Percentiles rank a stretch among this genome's conserved stretches.
These are phyloP conservation scores for Eulemur macaco DNA, from an alignment of 2,113 vertebrate genomes.

Conservation along the genomic window DNA sequence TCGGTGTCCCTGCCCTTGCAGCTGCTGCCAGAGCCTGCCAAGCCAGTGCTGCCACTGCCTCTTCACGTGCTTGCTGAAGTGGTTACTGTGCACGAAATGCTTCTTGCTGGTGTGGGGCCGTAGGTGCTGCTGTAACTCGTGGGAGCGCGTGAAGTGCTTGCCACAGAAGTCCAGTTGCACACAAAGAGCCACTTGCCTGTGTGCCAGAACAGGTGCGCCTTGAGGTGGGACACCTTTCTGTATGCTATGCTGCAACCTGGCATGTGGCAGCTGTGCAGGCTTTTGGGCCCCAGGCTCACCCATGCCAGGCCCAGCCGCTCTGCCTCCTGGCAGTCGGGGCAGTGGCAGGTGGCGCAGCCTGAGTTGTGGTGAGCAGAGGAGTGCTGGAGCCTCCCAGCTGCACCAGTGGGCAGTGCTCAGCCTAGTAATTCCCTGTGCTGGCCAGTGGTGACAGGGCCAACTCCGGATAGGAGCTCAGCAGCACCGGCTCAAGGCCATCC, in stretches of 20 bases:
- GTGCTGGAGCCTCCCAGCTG: slow-evolving; percentile 90
- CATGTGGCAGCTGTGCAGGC: slow-evolving; percentile 96
- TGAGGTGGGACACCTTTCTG: slow-evolving; percentile 95
- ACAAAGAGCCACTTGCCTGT: slow-evolving; percentile 96
- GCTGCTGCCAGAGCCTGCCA: slow-evolving; percentile 86
- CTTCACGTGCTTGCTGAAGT: slow-evolving; percentile 96
- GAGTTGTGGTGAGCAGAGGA: slow-evolving; percentile 90
- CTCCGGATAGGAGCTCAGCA: slow-evolving; percentile 94
- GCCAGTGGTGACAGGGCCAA: slow-evolving; percentile 93
- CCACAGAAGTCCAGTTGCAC: slow-evolving; percentile 97
- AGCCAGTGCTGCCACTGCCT: slow-evolving; percentile 90
- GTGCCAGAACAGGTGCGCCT: slow-evolving; percentile 95
- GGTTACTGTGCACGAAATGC: slow-evolving; percentile 96
- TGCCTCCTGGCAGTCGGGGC: slow-evolving; percentile 96
- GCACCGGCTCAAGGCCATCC: slow-evolving; percentile 97
- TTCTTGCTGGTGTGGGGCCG: slow-evolving; percentile 96
- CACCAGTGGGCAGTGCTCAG: slow-evolving; percentile 89
- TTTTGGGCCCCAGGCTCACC: slow-evolving; percentile 93
- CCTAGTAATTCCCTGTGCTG: slow-evolving; percentile 91
- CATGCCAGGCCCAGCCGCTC: slow-evolving; percentile 94
- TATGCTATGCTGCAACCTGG: slow-evolving; percentile 96
- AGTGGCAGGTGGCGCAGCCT: slow-evolving; percentile 95
- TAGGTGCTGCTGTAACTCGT: slow-evolving; percentile 96
- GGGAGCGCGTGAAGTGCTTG: slow-evolving; percentile 94
- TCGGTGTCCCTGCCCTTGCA: slow-evolving; percentile 98